Evolutionary conservation across 2,888 invertebrate genomes (phyloP), one percentile per base, ranked within the genome.

Genomic region (Sialis lutaria): DNA sequence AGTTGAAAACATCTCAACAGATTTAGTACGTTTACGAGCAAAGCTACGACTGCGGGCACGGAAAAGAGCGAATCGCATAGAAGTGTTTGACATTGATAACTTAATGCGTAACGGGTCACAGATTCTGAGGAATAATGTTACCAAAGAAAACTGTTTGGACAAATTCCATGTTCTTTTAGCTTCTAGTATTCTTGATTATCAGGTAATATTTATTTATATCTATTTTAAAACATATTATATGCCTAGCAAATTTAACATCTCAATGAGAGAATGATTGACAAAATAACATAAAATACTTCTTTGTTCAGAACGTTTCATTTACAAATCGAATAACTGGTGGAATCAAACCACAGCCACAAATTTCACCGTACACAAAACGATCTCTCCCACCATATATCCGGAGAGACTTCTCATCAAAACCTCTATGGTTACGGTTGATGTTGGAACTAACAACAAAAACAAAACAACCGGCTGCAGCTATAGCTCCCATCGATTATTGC

Each of bases 341-440:
- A 49, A 62, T 64, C 31, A 70, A 73, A 50, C 65, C 73, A 22
- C 63, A 70, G 40, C 59, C 73, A 9, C 76, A 82, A 57, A 70
- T 80, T 48, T 85, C 84, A 33, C 74, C 81, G 0, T 77, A 80
- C 58, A 81, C 82, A 5, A 77, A 76, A 51, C 75, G 82, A 46
- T 64, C 77, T 46, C 70, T 93, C 48, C 85, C 86, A 63, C 91
- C 92, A 0, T 91, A 79, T 63, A 90, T 93, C 52, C 72, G 83
- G 52, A 69, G 86, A 54, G 88, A 90, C 59, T 60, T 62, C 6
- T 68, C 70, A 50, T 72, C 75, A 12, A 65, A 60, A 43, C 86
- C 92, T 0, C 60, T 73, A 0, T 90, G 89, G 82, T 60, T 92
- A 43, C 67, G 67, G 53, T 64, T 91, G 42, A 74, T 78, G 58